A percentile compares a stretch with the other conserved stretches of the same genome.
These are phyloP conservation scores for Spinibarbus caldwelli DNA, from an alignment of 2,797 vertebrate species.

Conservation along the genomic window DNA sequence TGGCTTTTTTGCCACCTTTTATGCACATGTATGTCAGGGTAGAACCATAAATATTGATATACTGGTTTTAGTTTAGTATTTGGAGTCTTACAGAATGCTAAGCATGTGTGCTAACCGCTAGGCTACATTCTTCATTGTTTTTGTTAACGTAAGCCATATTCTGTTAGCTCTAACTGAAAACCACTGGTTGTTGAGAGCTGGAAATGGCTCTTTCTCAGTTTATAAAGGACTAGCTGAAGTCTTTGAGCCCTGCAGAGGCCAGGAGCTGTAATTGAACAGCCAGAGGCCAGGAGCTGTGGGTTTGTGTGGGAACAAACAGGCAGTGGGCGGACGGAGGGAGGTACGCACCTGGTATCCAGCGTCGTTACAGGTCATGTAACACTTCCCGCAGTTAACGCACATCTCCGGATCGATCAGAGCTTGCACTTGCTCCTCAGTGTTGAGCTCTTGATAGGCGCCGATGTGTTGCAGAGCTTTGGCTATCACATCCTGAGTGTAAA, in stretches of 20 bases:
- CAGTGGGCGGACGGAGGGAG: slow-evolving; percentile 34
- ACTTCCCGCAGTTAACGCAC: slow-evolving; percentile 95
- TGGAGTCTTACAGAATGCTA: background rate
- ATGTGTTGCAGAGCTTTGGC: slow-evolving; percentile 86
- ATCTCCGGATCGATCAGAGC: slow-evolving; percentile 91
- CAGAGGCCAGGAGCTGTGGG: slow-evolving; percentile 27
- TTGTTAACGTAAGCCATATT: background rate
- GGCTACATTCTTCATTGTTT: background rate
- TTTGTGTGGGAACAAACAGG: slow-evolving; percentile 39
- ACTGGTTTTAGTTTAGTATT: slow-evolving; percentile 1
- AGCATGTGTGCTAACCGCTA: background rate
- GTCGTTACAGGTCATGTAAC: slow-evolving; percentile 93
- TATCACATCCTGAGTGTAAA: slow-evolving; percentile 81
- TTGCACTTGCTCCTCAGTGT: slow-evolving; percentile 85
- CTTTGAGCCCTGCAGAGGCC: slow-evolving; percentile 15
- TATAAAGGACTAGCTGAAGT: background rate
- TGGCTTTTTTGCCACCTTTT: slow-evolving; percentile 27
- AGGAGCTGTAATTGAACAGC: slow-evolving; percentile 35
- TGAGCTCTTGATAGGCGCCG: slow-evolving; percentile 86
- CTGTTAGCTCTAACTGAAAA: background rate
- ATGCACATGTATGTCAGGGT: background rate
- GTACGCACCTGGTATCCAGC: slow-evolving; percentile 87
- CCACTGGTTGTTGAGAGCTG: background rate
- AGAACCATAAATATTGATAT: background rate
- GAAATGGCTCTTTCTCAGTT: background rate